Evolutionary conservation across 2,888 invertebrate species (phyloP).

Genomic region (Cryptops parisi): DNA sequence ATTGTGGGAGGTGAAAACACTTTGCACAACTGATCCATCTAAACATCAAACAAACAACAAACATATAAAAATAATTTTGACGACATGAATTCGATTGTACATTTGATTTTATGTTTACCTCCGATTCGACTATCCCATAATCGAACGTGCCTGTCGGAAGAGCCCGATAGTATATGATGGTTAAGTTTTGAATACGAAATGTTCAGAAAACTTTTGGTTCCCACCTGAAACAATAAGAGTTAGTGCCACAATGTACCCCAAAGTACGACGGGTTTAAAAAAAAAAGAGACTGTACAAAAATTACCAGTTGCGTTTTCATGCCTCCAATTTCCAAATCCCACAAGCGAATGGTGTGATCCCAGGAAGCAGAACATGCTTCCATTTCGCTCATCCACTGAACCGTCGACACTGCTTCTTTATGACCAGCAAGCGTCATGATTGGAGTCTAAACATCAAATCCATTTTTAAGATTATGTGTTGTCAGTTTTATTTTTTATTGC

Average conservation of each 20-base stretch:
- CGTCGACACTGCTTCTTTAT: slow-evolving; percentile 76
- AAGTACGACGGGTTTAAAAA: background rate
- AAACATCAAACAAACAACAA: slow-evolving; percentile 27
- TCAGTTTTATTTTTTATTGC: too few relatives aligned
- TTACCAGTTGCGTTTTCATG: slow-evolving; percentile 59
- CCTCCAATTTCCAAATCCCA: slow-evolving; percentile 85
- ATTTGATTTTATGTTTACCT: too few relatives aligned
- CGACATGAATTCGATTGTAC: too few relatives aligned
- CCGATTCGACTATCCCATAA: slow-evolving; percentile 82
- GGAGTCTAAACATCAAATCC: slow-evolving; percentile 43
- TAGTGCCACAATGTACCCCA: too few relatives aligned
- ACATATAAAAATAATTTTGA: too few relatives aligned
- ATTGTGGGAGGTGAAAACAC: slow-evolving; percentile 71
- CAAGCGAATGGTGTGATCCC: slow-evolving; percentile 87
- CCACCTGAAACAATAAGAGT: slow-evolving; percentile 42
- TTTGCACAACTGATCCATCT: slow-evolving; percentile 77
- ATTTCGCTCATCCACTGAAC: slow-evolving; percentile 67
- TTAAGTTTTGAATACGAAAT: slow-evolving; percentile 65
- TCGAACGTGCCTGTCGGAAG: slow-evolving; percentile 78
- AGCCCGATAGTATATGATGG: slow-evolving; percentile 59
- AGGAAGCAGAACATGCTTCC: slow-evolving; percentile 70
- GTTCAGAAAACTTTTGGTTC: slow-evolving; percentile 81
- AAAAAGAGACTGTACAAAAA: background rate
- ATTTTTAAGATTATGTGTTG: too few relatives aligned
- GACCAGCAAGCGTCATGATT: slow-evolving; percentile 73